Base-by-base conservation (phyloP, 2,113 vertebrate genomes). In the Rhea pennata region DNA sequence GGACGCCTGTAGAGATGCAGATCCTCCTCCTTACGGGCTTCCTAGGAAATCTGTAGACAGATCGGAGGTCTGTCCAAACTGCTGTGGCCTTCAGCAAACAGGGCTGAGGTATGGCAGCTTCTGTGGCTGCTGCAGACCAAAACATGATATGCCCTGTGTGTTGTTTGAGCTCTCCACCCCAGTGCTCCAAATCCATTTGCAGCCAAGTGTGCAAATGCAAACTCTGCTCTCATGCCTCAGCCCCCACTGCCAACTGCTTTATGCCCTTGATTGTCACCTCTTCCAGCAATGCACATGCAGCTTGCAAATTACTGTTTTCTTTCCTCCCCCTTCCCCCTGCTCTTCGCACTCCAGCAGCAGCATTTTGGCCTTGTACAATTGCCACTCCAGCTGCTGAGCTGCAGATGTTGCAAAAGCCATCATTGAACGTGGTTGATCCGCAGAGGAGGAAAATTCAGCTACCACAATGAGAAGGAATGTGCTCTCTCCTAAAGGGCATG, bases 71-170 rank as follows among this genome's bases (percentile, higher is more conserved):
- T 20, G 17, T 7, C 12, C 58, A 33, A 59, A 33, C 19, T 19
- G 20, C 31, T 4, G 9, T 33, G 31, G 31, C 58, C 31, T 10
- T 59, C 31, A 59, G 58, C 31, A 31, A 7, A 4, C 29, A 15
- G 19, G 58, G 31, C 17, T 2, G 10, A 33, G 46, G 46, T 17
- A 48, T 4, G 46, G 46, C 46, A 48, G 31, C 17, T 59, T 33
- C 58, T 33, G 58, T 19, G 33, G 58, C 46, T 10, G 58, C 58
- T 59, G 31, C 58, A 59, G 58, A n/a, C 58, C 39, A 51, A 83
- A 53, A 20, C 0, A 0, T 0, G 0, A 13, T 1, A 48, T 19
- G 17, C 46, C 46, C 46, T 4, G 17, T 48, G 46, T 9, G 12
- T 50, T n/a, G 59, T 51, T n/a, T 10, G 6, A 53, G 8, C 46